A percentile compares a stretch with the other conserved stretches of the same genome.
phyloP scores from a whole-genome alignment of 2,888 invertebrate genomes.

The Watsonalla binaria region DNA sequence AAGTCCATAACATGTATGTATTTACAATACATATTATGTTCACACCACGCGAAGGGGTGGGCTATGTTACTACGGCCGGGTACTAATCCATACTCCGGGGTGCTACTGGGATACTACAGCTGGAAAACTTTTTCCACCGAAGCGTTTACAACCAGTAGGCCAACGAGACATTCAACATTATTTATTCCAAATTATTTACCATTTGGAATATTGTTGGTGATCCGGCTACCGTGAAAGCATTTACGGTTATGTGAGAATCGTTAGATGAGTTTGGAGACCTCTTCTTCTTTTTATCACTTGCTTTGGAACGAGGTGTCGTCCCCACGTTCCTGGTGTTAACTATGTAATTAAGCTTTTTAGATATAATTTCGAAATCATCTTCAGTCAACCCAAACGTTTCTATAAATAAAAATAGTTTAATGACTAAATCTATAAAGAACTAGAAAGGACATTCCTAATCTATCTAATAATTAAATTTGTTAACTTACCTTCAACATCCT shows the following conservation, averaged over 20 bases:
- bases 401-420: constrained; percentile 14
- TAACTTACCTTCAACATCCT: constrained; percentile 37
- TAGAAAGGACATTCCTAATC: not conserved
- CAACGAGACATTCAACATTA: too few species aligned
- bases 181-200: constrained; percentile 24
- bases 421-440: not conserved
- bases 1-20: too few species aligned
- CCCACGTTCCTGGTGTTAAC: constrained; percentile 41
- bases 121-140: too few species aligned
- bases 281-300: constrained; percentile 59
- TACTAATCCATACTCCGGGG: too few species aligned
- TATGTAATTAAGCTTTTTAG: constrained; percentile 50
- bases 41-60: too few species aligned
- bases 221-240: constrained; percentile 38
- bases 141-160: too few species aligned
- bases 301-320: constrained; percentile 53
- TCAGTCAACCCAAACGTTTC: constrained; percentile 37
- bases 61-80: too few species aligned
- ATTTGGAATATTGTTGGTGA: constrained; percentile 60
- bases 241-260: constrained; percentile 33
- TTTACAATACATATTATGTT: too few species aligned
- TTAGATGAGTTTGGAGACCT: constrained; percentile 41
- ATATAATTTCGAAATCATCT: constrained; percentile 51
- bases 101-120: too few species aligned
- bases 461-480: not conserved